Evolutionary conservation across 2,797 vertebrate species (phyloP), one percentile per base, ranked within the genome.

Genomic region (Lates japonicus): DNA sequence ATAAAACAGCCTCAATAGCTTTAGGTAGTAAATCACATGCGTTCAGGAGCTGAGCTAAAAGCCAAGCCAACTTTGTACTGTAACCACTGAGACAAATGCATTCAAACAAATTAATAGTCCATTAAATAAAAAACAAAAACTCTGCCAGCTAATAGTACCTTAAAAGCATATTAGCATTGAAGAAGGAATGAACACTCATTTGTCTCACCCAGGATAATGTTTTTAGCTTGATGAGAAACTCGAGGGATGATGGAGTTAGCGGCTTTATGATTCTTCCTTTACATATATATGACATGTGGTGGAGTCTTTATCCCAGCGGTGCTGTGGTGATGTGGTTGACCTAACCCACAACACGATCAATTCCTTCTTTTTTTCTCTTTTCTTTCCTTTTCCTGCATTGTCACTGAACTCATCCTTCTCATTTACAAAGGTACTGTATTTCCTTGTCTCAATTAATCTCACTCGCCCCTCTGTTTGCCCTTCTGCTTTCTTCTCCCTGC

Each of bases 101-200:
- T 91, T 92, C 71, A 88, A 91, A 92, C 90, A 87, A 93, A 93
- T 93, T 88, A 93, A 94, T 92, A 94, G 92, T 93, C 94, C 92
- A 94, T 94, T 94, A 91, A 93, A 93, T 84, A 85, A 90, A 91
- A 88, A 90, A n/a, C n/a, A 70, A 85, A 90, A 92, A 77, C 84
- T 79, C 74, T 62, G 79, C 78, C 76, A 78, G 87, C 89, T 82
- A 77, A 87, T 84, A 86, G 88, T 75, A 81, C 81, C 90, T 92
- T 92, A 90, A 92, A 93, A 94, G 93, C 88, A 90, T 87, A 91
- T 93, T 91, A 93, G 90, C 90, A 90, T 93, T 88, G n/a, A n/a
- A 85, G 85, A 86, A 80, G 60, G 88, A 57, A 88, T 48, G 70
- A 79, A 81, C 73, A 37, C 58, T 85, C 83, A 87, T 90, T 91